A percentile compares a stretch with the other conserved stretches of the same genome.
These are phyloP conservation scores for Heliconius hortense DNA, from an alignment of 2,888 invertebrate genomes.

Conservation along the genomic window DNA sequence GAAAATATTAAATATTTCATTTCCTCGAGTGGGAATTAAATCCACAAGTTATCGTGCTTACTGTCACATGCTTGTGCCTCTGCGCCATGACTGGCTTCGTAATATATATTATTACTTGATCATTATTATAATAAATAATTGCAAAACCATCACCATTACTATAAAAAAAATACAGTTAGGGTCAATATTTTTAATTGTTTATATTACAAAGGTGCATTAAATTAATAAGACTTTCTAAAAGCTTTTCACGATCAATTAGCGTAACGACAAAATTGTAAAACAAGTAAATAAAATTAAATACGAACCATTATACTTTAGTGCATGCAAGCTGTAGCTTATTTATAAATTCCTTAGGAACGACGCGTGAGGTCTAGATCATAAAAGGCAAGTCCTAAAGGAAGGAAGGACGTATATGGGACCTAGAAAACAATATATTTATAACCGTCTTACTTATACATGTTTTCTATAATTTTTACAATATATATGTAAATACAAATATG, in stretches of 20 bases:
- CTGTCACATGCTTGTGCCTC: no score
- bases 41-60: no score
- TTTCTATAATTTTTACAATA: not conserved
- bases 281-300: constrained; percentile 3
- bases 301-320: not conserved
- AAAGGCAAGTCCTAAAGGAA: constrained; percentile 33
- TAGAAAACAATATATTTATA: constrained; percentile 6
- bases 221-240: constrained; percentile 8
- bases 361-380: constrained; percentile 36
- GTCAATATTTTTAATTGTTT: not conserved
- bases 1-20: no score
- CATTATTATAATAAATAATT: not conserved
- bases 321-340: constrained; percentile 22
- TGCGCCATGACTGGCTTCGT: no score
- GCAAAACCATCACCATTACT: not conserved
- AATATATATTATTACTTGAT: not conserved
- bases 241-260: constrained; percentile 6
- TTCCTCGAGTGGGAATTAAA: no score
- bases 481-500: no score
- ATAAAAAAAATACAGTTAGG: not conserved
- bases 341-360: constrained; percentile 34
- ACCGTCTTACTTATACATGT: not conserved
- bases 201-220: not conserved
- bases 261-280: not conserved
- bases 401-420: constrained; percentile 32